Conservation (phyloP, 2,888 invertebrate species). For the Ophion slaviceki region DNA sequence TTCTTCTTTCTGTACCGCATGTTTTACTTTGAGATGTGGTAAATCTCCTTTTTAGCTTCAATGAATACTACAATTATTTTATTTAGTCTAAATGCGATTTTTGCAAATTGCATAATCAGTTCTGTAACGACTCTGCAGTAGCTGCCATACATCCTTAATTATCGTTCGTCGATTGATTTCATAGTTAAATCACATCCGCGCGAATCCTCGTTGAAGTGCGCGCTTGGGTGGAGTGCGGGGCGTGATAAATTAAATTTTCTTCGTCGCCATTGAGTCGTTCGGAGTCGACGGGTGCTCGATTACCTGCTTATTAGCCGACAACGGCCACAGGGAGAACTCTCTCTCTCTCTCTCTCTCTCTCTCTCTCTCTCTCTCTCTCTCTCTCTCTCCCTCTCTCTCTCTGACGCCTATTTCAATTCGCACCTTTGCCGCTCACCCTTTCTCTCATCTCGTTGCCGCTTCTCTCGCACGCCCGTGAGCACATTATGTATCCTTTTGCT, state of each 20-base stretch:
- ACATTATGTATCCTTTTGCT: constrained; percentile 5
- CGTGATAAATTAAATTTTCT: constrained; percentile 49
- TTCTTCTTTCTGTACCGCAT: too few relatives aligned
- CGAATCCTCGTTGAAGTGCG: background rate
- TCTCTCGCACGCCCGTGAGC: background rate
- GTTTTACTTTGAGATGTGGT: too few relatives aligned
- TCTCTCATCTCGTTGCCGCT: constrained; percentile 29
- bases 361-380: constrained; percentile 25
- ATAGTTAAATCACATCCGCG: background rate
- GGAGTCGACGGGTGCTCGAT: constrained; percentile 69
- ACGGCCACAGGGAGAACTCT: constrained; percentile 70
- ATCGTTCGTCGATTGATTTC: too few relatives aligned
- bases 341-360: constrained; percentile 21
- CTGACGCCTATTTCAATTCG: constrained; percentile 61
- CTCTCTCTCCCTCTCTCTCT: constrained; percentile 21
- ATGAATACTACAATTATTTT: too few relatives aligned
- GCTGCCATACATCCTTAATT: too few relatives aligned
- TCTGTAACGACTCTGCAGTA: too few relatives aligned
- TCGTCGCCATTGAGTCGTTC: constrained; percentile 48
- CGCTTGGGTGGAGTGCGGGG: background rate
- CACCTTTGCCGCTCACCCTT: constrained; percentile 56
- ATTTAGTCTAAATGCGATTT: too few relatives aligned
- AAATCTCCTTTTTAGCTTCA: too few relatives aligned
- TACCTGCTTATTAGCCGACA: constrained; percentile 80
- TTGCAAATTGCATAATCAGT: too few relatives aligned